phyloP scores from a whole-genome alignment of 2,113 vertebrate species.

The Cygnus atratus region DNA sequence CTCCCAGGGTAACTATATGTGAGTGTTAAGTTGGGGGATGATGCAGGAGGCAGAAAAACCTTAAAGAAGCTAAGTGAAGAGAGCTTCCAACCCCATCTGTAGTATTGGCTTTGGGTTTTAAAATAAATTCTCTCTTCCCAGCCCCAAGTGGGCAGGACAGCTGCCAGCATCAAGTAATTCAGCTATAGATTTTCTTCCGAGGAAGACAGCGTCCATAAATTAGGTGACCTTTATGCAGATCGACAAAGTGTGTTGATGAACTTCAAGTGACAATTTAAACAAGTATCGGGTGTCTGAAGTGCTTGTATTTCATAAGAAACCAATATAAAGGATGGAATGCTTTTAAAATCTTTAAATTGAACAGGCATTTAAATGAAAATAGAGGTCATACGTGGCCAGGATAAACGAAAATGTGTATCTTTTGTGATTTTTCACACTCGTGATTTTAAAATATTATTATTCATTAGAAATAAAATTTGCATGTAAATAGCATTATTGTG shows the following conservation, averaged over 20 bases:
- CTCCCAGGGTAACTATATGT: slow-evolving; percentile 17
- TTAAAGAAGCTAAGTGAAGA: neutral
- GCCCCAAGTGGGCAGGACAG: slow-evolving; percentile 40
- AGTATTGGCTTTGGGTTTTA: slow-evolving; percentile 12
- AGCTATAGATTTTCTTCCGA: slow-evolving; percentile 60
- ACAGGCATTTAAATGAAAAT: slow-evolving; percentile 68
- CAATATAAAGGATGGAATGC: neutral
- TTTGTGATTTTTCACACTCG: slow-evolving; percentile 46
- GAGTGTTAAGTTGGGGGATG: neutral
- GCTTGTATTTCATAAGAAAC: slow-evolving; percentile 54
- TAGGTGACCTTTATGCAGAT: slow-evolving; percentile 71
- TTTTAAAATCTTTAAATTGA: slow-evolving; percentile 63
- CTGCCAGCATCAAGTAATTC: slow-evolving; percentile 58
- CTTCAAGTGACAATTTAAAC: slow-evolving; percentile 62
- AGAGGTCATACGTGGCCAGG: slow-evolving; percentile 48
- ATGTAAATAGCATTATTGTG: slow-evolving; percentile 50
- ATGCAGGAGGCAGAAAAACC: neutral
- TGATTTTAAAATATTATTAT: slow-evolving; percentile 44
- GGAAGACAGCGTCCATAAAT: slow-evolving; percentile 60
- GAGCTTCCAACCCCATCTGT: neutral
- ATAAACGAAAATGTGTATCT: slow-evolving; percentile 40
- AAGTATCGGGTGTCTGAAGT: slow-evolving; percentile 40
- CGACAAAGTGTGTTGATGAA: slow-evolving; percentile 68
- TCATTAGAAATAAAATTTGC: slow-evolving; percentile 57
- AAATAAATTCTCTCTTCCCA: neutral